Conservation (phyloP, 2,888 invertebrate genomes). For the Monopis laevigella region DNA sequence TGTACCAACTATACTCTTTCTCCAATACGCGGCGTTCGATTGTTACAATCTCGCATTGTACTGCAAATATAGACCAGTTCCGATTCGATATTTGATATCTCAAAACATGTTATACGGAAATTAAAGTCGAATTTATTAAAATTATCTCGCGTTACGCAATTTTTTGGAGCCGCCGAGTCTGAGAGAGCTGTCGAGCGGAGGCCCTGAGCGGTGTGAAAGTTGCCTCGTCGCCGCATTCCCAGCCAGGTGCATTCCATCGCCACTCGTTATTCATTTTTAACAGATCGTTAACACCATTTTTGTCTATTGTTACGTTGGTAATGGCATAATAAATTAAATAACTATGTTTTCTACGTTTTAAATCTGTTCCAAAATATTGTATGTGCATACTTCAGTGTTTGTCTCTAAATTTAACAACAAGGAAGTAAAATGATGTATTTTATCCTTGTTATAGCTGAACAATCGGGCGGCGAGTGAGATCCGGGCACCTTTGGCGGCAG, state of each 20-base stretch:
- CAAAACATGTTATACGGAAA: background rate
- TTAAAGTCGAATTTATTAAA: background rate
- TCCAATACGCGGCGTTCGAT: too few species aligned
- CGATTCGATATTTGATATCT: background rate
- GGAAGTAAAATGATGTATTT: background rate
- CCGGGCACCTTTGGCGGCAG: slow-evolving; percentile 63
- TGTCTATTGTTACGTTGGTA: too few species aligned
- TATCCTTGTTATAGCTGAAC: slow-evolving; percentile 37
- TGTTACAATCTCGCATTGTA: too few species aligned
- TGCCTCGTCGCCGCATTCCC: slow-evolving; percentile 9
- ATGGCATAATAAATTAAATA: too few species aligned
- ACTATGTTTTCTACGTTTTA: too few species aligned
- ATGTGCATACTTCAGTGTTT: too few species aligned
- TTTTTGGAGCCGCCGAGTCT: slow-evolving; percentile 14
- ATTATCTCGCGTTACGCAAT: background rate
- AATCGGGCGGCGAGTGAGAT: slow-evolving; percentile 48
- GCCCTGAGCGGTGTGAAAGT: slow-evolving; percentile 15
- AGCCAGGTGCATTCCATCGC: background rate
- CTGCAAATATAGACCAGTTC: background rate
- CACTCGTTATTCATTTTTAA: slow-evolving; percentile 1
- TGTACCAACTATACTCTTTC: too few species aligned
- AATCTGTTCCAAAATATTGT: too few species aligned
- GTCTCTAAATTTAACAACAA: too few species aligned
- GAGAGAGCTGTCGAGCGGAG: slow-evolving; percentile 12
- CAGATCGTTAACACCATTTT: too few species aligned